Conservation (phyloP, 1,140 invertebrate species). For the Aphidius ervi region DNA sequence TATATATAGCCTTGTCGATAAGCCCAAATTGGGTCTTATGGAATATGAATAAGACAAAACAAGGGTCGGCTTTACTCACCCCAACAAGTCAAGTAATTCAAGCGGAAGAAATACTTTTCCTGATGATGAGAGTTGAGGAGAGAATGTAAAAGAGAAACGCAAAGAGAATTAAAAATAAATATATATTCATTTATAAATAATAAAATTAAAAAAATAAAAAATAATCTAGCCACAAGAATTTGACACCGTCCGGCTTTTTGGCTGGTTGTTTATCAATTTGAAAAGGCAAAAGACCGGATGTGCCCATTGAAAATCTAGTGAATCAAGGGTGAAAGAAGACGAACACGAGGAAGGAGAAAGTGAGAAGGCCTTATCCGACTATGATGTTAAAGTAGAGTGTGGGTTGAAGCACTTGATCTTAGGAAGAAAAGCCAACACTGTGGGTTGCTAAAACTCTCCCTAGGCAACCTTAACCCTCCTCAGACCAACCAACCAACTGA, state of each 20-base stretch:
- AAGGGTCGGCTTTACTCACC: background rate
- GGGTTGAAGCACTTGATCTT: conserved; percentile 41
- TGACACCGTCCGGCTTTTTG: conserved; percentile 14
- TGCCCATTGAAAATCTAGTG: conserved; percentile 10
- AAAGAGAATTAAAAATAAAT: too few relatives aligned
- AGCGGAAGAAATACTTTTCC: conserved; percentile 56
- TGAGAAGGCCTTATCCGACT: conserved; percentile 23
- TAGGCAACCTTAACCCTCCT: conserved; percentile 11
- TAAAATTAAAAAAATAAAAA: too few relatives aligned
- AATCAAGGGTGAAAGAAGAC: conserved; percentile 1
- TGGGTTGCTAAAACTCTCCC: conserved; percentile 31
- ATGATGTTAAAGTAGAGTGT: conserved; percentile 15
- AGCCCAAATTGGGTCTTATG: background rate
- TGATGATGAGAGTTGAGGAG: conserved; percentile 28
- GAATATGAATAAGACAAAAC: conserved; percentile 6
- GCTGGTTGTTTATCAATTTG: conserved; percentile 37
- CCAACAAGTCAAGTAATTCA: conserved; percentile 22
- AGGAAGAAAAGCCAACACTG: conserved; percentile 27
- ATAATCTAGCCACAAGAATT: conserved; percentile 37
- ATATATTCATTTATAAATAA: too few relatives aligned
- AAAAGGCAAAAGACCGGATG: conserved; percentile 29
- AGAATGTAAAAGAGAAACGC: too few relatives aligned
- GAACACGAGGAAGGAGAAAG: conserved; percentile 15
- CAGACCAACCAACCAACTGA: conserved; percentile 22
- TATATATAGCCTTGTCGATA: background rate